phyloP scores from a whole-genome alignment of 2,113 vertebrate genomes.

The Vidua chalybeata region DNA sequence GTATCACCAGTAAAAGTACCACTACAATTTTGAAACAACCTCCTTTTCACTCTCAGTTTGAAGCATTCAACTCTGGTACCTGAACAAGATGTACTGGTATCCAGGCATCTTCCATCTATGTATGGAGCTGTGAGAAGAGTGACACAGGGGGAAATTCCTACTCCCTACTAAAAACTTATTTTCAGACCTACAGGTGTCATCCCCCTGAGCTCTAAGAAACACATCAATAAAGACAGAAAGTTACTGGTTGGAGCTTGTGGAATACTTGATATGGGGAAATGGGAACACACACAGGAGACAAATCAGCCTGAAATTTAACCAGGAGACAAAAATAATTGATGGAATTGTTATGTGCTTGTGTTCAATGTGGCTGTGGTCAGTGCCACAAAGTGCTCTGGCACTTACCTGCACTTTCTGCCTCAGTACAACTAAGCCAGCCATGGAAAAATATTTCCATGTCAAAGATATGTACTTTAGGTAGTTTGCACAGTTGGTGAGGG shows the following conservation, averaged over 20 bases:
- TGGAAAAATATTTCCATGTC: not conserved
- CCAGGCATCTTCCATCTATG: fast-evolving
- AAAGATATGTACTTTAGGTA: not conserved
- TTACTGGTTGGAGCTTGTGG: not conserved
- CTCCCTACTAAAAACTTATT: not conserved
- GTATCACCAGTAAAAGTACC: not conserved
- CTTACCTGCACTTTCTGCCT: not conserved
- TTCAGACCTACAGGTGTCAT: not conserved
- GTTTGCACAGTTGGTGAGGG: not conserved
- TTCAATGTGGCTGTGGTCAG: not conserved
- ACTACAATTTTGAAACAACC: not conserved
- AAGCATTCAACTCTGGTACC: not conserved
- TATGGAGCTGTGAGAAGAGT: not conserved
- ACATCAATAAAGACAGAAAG: not conserved
- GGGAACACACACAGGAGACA: not conserved
- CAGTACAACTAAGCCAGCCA: not conserved
- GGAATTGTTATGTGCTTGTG: not conserved
- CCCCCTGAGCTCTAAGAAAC: not conserved
- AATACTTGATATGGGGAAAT: not conserved
- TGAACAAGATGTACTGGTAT: not conserved
- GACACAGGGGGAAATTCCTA: not conserved
- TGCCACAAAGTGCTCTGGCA: not conserved
- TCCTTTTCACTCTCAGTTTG: not conserved
- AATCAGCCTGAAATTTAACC: not conserved
- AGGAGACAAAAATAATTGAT: not conserved